Conservation (phyloP, 2,888 invertebrate species). For the Dolichopus griseipennis region DNA sequence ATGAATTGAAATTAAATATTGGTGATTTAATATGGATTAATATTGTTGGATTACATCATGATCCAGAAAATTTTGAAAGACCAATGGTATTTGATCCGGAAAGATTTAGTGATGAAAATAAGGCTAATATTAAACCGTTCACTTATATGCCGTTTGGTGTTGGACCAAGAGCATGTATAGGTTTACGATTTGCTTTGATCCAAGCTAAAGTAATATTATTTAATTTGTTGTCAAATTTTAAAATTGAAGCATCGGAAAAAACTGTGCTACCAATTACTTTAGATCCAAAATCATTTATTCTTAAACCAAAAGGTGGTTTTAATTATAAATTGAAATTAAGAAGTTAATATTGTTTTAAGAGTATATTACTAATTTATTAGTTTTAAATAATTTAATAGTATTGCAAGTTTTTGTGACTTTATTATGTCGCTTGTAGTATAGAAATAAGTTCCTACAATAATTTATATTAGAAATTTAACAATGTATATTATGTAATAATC, state of each 20-base stretch:
- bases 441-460: too few relatives aligned
- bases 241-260: constrained; percentile 19
- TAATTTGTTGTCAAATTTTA: constrained; percentile 19
- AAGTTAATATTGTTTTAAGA: too few relatives aligned
- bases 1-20: constrained; percentile 32
- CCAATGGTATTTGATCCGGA: constrained; percentile 52
- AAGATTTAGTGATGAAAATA: constrained; percentile 51
- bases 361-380: too few relatives aligned
- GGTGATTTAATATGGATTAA: constrained; percentile 38
- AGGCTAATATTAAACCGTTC: constrained; percentile 42
- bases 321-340: constrained; percentile 14
- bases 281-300: background rate
- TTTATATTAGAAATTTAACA: too few relatives aligned
- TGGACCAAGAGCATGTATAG: constrained; percentile 55
- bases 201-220: constrained; percentile 21
- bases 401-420: too few relatives aligned
- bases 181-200: constrained; percentile 22
- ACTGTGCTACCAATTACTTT: constrained; percentile 17
- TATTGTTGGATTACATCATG: constrained; percentile 44
- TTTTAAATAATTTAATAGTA: too few relatives aligned
- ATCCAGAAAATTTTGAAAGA: constrained; percentile 47
- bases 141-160: constrained; percentile 50
- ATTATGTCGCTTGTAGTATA: too few relatives aligned
- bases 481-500: too few relatives aligned
- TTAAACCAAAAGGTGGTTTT: constrained; percentile 18